Evolutionary conservation across 1,140 invertebrate genomes (phyloP).

Genomic region (Pseudachorutes palmiensis): DNA sequence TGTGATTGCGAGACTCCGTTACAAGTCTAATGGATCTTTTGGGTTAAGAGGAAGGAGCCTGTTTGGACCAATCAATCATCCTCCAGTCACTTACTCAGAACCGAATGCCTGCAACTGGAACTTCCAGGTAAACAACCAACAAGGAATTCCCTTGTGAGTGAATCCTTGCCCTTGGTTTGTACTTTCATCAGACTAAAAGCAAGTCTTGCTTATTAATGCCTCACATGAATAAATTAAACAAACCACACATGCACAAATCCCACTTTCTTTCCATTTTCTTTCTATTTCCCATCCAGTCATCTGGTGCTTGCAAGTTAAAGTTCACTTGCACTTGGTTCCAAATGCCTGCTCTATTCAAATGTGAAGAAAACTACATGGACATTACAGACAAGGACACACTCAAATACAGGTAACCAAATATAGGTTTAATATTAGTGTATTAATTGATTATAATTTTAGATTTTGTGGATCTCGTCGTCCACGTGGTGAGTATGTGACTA

Average conservation of each 20-base stretch:
- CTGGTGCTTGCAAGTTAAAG: slow-evolving; percentile 23
- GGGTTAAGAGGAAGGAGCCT: too few relatives aligned
- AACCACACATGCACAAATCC: too few relatives aligned
- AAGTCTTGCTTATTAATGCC: not conserved
- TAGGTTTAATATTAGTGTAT: slow-evolving; percentile 1
- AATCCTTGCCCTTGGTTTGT: too few relatives aligned
- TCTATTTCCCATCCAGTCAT: too few relatives aligned
- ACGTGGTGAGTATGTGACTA: slow-evolving; percentile 21
- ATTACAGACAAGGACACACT: slow-evolving; percentile 21
- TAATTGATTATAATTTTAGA: slow-evolving; percentile 16
- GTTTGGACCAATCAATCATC: not conserved
- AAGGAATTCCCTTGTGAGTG: not conserved
- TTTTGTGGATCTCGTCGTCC: slow-evolving; percentile 34
- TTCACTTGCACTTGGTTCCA: slow-evolving; percentile 34
- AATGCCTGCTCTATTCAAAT: slow-evolving; percentile 32
- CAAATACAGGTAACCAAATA: slow-evolving; percentile 24
- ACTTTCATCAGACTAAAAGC: not conserved
- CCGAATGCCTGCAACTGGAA: slow-evolving; percentile 12
- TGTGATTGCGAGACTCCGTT: slow-evolving; percentile 26
- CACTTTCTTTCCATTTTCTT: too few relatives aligned
- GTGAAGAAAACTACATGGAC: slow-evolving; percentile 32
- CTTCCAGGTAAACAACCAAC: slow-evolving; percentile 17
- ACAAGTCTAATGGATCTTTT: slow-evolving; percentile 13
- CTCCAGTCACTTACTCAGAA: not conserved
- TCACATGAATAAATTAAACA: slow-evolving; percentile 7